phyloP scores from a whole-genome alignment of 1,140 invertebrate species.

The Euura saliciscinereae region DNA sequence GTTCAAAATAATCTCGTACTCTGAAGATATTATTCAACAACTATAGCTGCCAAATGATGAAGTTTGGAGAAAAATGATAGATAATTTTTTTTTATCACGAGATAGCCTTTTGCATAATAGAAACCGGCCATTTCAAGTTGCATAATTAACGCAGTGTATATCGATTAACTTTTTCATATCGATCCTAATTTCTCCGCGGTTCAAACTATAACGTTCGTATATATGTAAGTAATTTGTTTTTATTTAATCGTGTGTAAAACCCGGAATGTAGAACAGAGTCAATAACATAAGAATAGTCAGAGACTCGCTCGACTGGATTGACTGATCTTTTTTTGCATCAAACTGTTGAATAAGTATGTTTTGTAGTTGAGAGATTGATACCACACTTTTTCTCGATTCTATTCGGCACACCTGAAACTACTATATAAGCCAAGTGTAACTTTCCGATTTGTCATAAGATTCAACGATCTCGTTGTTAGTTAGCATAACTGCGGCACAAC shows the following conservation, averaged over 20 bases:
- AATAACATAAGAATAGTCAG: not conserved
- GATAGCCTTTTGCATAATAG: not conserved
- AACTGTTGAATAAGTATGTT: constrained; percentile 7
- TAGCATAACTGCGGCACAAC: not conserved
- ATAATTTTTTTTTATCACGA: not conserved
- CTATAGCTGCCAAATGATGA: not conserved
- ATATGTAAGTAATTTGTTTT: not conserved
- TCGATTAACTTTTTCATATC: not conserved
- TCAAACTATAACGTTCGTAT: not conserved
- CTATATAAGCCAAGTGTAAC: not conserved
- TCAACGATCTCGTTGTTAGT: not conserved
- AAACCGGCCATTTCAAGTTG: not conserved
- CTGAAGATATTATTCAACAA: too few relatives aligned
- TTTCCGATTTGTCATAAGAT: not conserved
- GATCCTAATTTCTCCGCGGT: not conserved
- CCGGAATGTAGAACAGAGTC: not conserved
- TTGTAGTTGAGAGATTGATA: not conserved
- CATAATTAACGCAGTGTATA: not conserved
- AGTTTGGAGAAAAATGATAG: not conserved
- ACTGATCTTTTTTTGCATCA: not conserved
- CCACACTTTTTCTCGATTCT: not conserved
- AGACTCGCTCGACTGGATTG: not conserved
- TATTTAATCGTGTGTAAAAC: not conserved
- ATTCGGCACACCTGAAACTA: not conserved
- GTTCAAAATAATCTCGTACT: too few relatives aligned